Percentiles rank a stretch among this genome's conserved stretches.
These are phyloP conservation scores for Dicrurus megarhynchus DNA, from an alignment of 2,113 vertebrate genomes.

Conservation along the genomic window DNA sequence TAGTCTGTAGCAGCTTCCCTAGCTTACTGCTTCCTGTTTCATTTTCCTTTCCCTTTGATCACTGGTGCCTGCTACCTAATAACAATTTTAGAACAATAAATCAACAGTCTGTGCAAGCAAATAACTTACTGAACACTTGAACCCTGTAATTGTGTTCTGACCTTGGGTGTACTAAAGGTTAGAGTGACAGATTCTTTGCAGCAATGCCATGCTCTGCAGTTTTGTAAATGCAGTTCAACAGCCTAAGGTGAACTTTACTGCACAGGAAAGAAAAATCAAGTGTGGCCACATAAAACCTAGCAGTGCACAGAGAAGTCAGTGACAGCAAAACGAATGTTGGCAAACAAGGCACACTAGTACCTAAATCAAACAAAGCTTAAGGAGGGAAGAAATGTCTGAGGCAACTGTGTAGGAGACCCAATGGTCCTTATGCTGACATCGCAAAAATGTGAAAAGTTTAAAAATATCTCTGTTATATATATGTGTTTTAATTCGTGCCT, in stretches of 20 bases:
- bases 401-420: not conserved
- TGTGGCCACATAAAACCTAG: not conserved
- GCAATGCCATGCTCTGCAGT: not conserved
- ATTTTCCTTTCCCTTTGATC: not conserved
- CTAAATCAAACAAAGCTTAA: not conserved
- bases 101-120: slow-evolving; percentile 26
- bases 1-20: not conserved
- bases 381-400: not conserved
- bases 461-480: no score
- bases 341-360: not conserved
- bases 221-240: slow-evolving; percentile 30
- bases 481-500: no score
- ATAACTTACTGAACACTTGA: slow-evolving; percentile 60
- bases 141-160: slow-evolving; percentile 62
- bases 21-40: not conserved
- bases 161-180: slow-evolving; percentile 40
- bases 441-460: slow-evolving; percentile 43
- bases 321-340: not conserved
- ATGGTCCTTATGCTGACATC: not conserved
- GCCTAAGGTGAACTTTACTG: not conserved
- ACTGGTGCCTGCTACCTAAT: slow-evolving; percentile 2
- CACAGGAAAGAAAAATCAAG: not conserved
- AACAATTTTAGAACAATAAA: slow-evolving; percentile 45
- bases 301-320: not conserved
- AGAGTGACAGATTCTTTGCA: slow-evolving; percentile 24